Evolutionary conservation across 2,888 invertebrate genomes (phyloP).

Genomic region (Laspeyria flexula): DNA sequence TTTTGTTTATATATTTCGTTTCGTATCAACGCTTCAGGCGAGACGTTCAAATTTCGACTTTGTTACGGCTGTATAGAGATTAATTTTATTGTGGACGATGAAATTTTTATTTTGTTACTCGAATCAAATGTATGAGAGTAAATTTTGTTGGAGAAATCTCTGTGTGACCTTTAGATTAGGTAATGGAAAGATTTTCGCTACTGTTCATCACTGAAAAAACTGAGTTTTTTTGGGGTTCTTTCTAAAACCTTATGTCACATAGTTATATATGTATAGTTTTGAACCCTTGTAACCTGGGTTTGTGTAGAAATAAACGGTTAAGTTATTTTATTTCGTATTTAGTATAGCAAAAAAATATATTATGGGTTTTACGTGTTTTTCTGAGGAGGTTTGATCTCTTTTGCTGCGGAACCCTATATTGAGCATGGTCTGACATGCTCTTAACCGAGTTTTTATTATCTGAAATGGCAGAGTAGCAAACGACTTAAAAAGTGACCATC

Average conservation of each 20-base stretch:
- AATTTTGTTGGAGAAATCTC: constrained; percentile 14
- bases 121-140: constrained; percentile 16
- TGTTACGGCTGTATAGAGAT: fast-evolving
- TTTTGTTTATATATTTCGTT: constrained; percentile 34
- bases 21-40: constrained; percentile 16
- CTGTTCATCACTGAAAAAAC: constrained; percentile 7
- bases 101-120: constrained; percentile 10
- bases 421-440: no score
- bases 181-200: constrained; percentile 14
- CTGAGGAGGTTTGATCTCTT: no score
- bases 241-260: neutral
- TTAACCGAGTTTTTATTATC: no score
- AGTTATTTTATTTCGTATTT: no score
- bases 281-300: neutral
- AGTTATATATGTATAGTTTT: no score
- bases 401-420: no score
- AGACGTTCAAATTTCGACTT: constrained; percentile 5
- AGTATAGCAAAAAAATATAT: no score
- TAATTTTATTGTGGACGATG: neutral
- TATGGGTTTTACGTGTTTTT: no score
- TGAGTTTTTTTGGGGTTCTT: neutral
- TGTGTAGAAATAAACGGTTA: no score
- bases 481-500: no score
- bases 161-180: constrained; percentile 18
- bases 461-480: no score